These are phyloP conservation scores for Coluber constrictor DNA, from an alignment of 2,797 vertebrate species.

Conservation along the genomic window DNA sequence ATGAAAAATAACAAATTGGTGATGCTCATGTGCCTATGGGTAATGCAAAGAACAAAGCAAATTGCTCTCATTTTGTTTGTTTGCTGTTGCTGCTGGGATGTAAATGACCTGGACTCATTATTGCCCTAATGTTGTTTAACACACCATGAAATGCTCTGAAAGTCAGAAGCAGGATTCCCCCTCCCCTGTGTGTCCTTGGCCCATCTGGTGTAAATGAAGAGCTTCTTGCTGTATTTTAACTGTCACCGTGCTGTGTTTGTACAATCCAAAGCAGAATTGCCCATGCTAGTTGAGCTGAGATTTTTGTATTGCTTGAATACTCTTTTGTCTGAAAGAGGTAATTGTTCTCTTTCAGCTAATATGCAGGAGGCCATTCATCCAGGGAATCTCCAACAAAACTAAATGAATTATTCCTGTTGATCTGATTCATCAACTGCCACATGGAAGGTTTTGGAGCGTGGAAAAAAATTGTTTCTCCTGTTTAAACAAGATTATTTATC, in stretches of 20 bases:
- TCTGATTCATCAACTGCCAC: conserved; percentile 22
- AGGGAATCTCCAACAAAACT: conserved; percentile 26
- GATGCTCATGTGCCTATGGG: background rate
- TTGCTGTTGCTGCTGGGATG: conserved; percentile 26
- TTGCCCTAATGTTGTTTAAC: conserved; percentile 10
- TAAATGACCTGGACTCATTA: conserved; percentile 11
- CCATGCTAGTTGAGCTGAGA: background rate
- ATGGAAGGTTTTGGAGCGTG: conserved; percentile 32
- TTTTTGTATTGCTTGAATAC: conserved; percentile 11
- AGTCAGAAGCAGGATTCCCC: conserved; percentile 23
- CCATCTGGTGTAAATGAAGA: background rate
- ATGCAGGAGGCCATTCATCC: conserved; percentile 23
- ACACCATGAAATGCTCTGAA: background rate
- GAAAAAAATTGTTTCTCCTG: conserved; percentile 38
- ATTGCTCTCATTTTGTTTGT: background rate
- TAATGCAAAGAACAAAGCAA: background rate
- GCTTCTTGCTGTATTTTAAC: background rate
- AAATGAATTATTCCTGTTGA: conserved; percentile 19
- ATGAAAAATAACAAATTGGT: conserved; percentile 33
- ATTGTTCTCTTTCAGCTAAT: conserved; percentile 13
- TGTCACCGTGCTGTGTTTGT: background rate
- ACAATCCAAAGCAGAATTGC: background rate
- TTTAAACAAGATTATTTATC: conserved; percentile 21
- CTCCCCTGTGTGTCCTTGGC: conserved; percentile 8
- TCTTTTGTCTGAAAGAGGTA: conserved; percentile 24